Evolutionary conservation across 2,113 vertebrate species (phyloP), one percentile per base, ranked within the genome.

Genomic region (Dunckerocampus dactyliophorus): DNA sequence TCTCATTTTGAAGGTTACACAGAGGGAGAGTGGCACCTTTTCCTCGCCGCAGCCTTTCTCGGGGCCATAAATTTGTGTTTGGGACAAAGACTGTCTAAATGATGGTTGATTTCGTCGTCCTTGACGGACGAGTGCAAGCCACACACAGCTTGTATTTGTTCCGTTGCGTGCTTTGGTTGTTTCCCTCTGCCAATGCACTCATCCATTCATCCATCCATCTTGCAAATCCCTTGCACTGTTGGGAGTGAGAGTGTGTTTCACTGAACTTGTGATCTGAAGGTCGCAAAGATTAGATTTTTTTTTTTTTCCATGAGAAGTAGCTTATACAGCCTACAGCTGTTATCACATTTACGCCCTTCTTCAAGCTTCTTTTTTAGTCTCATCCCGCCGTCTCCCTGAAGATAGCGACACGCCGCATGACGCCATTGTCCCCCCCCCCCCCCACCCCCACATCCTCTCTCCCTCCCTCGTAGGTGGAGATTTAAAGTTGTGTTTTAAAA

Each of bases 401-500:
- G 86, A 88, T 88, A 88, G 84, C 82, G 74, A 75, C 76, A 66
- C 72, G 59, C 79, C 73, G 67, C 81, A 78, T 86, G 84, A 85
- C 61, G 83, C 83, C 81, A 84, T 85, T 84, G 82, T 86, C 85
- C 78, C 76, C 77, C 21, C 68, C 74, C 66, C 62, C 50, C 14
- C 28, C 16, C 16, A 16, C 3, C 17, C 11, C 22, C 50, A 2
- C 39, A 13, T 11, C 39, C 12, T 10, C 69, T 65, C 72, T 73
- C 62, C 73, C 58, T 66, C 71, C 76, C 64, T 84, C 80, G 77
- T 88, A 88, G 86, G 86, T 88, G 78, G 82, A 87, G 85, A 90
- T 88, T 90, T 89, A 88, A 88, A 89, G 88, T 89, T 88, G 82
- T 85, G 83, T 81, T 88, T 88, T 83, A 88, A 89, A 88, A 84